Conservation (phyloP, 2,113 vertebrate species). For the Python bivittatus region DNA sequence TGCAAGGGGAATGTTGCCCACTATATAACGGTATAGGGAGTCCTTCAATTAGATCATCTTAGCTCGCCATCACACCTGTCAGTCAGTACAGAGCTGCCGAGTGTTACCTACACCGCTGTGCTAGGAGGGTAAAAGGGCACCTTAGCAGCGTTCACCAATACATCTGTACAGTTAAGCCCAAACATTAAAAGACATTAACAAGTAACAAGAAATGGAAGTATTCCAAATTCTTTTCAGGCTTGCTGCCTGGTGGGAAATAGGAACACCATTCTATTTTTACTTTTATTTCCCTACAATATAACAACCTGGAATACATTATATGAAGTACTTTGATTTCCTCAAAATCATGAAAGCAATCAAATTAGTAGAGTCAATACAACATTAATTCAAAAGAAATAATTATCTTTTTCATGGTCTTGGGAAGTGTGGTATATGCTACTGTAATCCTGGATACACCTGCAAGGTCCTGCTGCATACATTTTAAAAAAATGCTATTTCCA, state of each 20-base stretch:
- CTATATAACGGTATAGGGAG: conserved; percentile 78
- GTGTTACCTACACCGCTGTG: conserved; percentile 66
- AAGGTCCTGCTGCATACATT: neutral
- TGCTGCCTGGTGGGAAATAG: neutral
- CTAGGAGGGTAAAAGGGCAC: conserved; percentile 61
- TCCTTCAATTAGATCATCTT: conserved; percentile 71
- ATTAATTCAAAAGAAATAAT: neutral
- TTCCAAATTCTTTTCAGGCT: neutral
- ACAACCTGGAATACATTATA: neutral
- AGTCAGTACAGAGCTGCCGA: conserved; percentile 68
- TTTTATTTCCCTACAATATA: conserved; percentile 1
- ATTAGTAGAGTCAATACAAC: neutral
- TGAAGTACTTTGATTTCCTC: neutral
- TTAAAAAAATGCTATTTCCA: neutral
- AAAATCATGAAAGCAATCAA: neutral
- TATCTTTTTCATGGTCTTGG: neutral
- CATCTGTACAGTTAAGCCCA: conserved; percentile 30
- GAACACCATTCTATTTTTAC: neutral
- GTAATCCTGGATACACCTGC: neutral
- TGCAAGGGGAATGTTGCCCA: conserved; percentile 81
- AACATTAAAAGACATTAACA: conserved; percentile 12
- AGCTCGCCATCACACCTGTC: conserved; percentile 61
- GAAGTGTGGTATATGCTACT: neutral
- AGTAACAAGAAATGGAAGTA: conserved; percentile 13
- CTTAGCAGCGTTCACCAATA: conserved; percentile 36